Evolutionary conservation across 2,797 vertebrate genomes (phyloP), one percentile per base, ranked within the genome.

Genomic region (Sebastes cheni): DNA sequence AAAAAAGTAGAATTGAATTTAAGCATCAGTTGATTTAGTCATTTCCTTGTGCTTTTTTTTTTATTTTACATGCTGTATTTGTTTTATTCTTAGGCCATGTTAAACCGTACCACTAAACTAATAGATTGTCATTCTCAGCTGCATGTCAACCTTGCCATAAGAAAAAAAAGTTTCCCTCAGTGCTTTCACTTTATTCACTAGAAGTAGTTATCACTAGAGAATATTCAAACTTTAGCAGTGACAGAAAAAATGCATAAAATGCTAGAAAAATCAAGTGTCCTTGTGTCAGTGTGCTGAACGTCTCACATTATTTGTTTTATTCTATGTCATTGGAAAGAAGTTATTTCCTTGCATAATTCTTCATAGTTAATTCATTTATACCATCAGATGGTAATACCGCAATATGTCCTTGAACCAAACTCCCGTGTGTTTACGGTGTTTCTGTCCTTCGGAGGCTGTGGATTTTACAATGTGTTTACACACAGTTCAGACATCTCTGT

Each of bases 251-350:
- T 30, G 66, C 82, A 85, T 75, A 81, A 74, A 70, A 88, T 75
- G 67, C 67, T 58, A 86, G 32, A 56, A 88, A 88, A 85, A 88
- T 85, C 32, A 95, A 95, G 95, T 96, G 94, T 95, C 94, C 93
- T 96, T 95, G 92, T 94, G 88, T 93, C 85, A 70, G 59, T 88
- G 85, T 91, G 88, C 83, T 90, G 72, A 90, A 87, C 77, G 36
- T 86, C 13, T 88, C 74, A 77, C 67, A 27, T 88, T 27, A 67
- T 80, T 75, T 30, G 23, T 65, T 89, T 83, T 55, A 25, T 34
- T 73, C 12, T 27, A 59, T 77, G 66, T 82, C 23, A 66, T 32
- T 69, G 29, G 7, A 61, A 14, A 78, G 2, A 32, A 39, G 16
- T 69, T 58, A 16, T 72, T 76, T 75, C 52, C 42, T 71, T 46